Base-by-base conservation (phyloP, 2,888 invertebrate genomes). In the Mythimna pallens region DNA sequence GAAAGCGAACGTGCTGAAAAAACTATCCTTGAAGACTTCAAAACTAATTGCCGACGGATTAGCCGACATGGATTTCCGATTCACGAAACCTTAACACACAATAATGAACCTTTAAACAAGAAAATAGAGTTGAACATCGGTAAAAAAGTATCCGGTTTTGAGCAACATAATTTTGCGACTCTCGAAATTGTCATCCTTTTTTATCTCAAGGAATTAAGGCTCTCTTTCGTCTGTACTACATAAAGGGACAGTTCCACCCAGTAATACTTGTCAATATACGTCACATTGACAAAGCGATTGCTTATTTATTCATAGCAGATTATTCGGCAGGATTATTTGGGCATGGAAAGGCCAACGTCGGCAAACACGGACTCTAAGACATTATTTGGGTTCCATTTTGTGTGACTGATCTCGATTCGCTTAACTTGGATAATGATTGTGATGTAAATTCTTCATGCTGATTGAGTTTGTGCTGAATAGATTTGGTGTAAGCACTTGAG, bases 301-400 rank as follows among this genome's bases (percentile, higher is more conserved):
- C 91, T 91, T 92, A 95, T 94, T 94, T 95, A 95, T 96, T 96
- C 96, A 96, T 95, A 92, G 93, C 89, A 92, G 95, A 95, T 96
- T 95, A 95, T 92, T 87, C 86, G 80, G 73, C 80, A 74, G 91
- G 92, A 93, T 93, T 93, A 93, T 93, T 92, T 91, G 84, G 90
- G 89, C 90, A 87, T 88, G 90, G 90, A 93, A 92, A 93, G 93
- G 92, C 92, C 93, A 91, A 86, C 89, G 90, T 89, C 88, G 87
- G 90, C 92, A 92, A 93, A 93, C 93, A 92, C 82, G 84, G 82
- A 85, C 89, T 74, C 83, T 93, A 92, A 94, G 92, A 91, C 92
- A 90, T 94, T 94, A 93, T 93, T 93, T 93, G 90, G 91, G 89
- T 76, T 84, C 71, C 84, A 76, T 84, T 88, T 89, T 89, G 85